Evolutionary conservation across 2,888 invertebrate species (phyloP).

Genomic region (Trypoxylon attenuatum): DNA sequence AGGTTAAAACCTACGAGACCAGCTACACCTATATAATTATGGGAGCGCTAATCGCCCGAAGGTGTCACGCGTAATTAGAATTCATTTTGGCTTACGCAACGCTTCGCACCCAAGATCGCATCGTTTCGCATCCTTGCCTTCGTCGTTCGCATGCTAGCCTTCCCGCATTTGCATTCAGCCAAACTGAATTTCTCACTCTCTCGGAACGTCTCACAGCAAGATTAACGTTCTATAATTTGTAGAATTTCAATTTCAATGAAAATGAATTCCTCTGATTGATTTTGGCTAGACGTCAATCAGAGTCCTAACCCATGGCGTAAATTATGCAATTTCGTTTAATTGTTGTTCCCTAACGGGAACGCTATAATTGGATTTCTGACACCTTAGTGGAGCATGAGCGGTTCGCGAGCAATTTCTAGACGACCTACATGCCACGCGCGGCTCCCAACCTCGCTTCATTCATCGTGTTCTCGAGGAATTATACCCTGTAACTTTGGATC

Average conservation of each 20-base stretch:
- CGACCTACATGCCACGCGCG: background rate
- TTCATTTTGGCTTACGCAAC: constrained; percentile 43
- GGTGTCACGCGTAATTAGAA: constrained; percentile 56
- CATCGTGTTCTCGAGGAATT: background rate
- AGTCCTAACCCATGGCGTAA: constrained; percentile 4
- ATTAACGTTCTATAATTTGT: background rate
- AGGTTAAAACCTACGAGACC: constrained; percentile 44
- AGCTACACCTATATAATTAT: constrained; percentile 48
- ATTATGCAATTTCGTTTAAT: constrained; percentile 28
- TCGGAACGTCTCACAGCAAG: background rate
- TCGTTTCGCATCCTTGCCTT: constrained; percentile 7
- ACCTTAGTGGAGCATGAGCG: background rate
- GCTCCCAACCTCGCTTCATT: background rate
- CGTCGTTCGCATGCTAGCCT: background rate
- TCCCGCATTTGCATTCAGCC: background rate
- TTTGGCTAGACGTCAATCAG: background rate
- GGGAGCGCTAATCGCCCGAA: constrained; percentile 49
- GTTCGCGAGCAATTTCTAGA: constrained; percentile 10
- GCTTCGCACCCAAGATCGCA: constrained; percentile 23
- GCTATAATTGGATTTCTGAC: constrained; percentile 14
- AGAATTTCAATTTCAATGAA: constrained; percentile 1
- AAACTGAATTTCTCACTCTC: background rate
- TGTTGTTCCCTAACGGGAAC: constrained; percentile 18
- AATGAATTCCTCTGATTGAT: constrained; percentile 15
- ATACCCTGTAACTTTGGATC: constrained; percentile 5